Evolutionary conservation across 2,888 invertebrate species (phyloP).

Genomic region (Orthosia cruda): DNA sequence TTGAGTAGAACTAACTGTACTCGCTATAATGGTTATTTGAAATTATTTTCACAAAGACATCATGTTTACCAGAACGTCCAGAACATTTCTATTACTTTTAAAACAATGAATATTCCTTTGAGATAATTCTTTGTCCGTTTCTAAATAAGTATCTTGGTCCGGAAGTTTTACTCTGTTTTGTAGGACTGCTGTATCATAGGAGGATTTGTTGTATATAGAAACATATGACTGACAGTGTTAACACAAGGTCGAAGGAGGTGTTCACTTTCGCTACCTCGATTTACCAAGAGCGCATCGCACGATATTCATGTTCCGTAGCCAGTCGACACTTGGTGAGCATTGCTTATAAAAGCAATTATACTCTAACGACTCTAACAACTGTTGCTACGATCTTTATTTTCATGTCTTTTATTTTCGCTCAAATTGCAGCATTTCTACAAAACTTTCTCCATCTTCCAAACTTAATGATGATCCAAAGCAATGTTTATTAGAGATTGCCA

Average conservation of each 20-base stretch:
- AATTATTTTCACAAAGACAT: constrained; percentile 29
- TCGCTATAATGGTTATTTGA: constrained; percentile 28
- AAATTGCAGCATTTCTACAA: constrained; percentile 43
- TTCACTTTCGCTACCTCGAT: constrained; percentile 85
- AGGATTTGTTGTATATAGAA: constrained; percentile 43
- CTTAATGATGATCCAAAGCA: constrained; percentile 45
- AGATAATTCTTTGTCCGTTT: constrained; percentile 22
- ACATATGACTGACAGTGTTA: constrained; percentile 67
- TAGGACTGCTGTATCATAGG: constrained; percentile 38
- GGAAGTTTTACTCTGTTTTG: constrained; percentile 30
- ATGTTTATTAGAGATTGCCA: constrained; percentile 44
- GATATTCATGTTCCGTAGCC: constrained; percentile 71
- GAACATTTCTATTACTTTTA: constrained; percentile 28
- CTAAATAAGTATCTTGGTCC: background rate
- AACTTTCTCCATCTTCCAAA: constrained; percentile 56
- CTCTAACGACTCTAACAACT: constrained; percentile 66
- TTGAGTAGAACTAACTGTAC: constrained; percentile 31
- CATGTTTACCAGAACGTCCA: constrained; percentile 16
- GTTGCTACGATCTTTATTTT: constrained; percentile 64
- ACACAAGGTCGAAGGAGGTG: constrained; percentile 83
- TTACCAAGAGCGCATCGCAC: constrained; percentile 76
- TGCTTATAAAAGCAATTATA: constrained; percentile 73
- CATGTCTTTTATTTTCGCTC: constrained; percentile 57
- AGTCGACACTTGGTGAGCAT: constrained; percentile 70
- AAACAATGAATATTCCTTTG: constrained; percentile 37